Conservation (phyloP, 2,888 invertebrate species). For the Acrobasis suavella region DNA sequence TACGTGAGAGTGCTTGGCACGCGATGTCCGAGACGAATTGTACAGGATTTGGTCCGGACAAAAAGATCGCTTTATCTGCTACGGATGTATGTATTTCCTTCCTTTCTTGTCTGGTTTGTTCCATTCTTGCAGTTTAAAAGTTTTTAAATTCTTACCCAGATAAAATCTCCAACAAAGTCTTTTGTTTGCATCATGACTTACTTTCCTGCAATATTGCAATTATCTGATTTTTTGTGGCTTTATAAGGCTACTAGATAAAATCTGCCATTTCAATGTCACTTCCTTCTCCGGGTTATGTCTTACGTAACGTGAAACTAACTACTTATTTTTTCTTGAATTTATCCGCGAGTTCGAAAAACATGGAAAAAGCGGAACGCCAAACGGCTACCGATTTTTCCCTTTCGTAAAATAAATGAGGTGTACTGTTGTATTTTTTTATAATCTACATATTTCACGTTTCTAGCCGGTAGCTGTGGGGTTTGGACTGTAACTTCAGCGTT, state of each 20-base stretch:
- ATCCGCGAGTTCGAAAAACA: constrained; percentile 18
- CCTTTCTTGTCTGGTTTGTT: constrained; percentile 11
- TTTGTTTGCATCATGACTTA: neutral
- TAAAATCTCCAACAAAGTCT: neutral
- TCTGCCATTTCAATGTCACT: constrained; percentile 16
- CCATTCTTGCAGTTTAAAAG: constrained; percentile 4
- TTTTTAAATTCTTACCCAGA: neutral
- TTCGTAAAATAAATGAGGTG: constrained; percentile 18
- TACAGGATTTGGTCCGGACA: constrained; percentile 26
- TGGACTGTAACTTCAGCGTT: constrained; percentile 35
- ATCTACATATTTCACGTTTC: constrained; percentile 30
- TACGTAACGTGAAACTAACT: constrained; percentile 5
- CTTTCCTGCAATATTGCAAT: neutral
- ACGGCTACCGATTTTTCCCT: constrained; percentile 10
- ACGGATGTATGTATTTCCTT: constrained; percentile 16
- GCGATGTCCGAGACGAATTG: constrained; percentile 29
- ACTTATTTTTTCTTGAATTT: constrained; percentile 19
- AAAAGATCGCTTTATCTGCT: constrained; percentile 24
- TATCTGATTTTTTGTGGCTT: neutral
- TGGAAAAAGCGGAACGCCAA: constrained; percentile 13
- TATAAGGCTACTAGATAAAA: constrained; percentile 13
- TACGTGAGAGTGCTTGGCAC: constrained; percentile 25
- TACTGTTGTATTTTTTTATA: constrained; percentile 22
- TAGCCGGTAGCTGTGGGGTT: constrained; percentile 25
- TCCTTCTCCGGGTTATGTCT: constrained; percentile 16